Evolutionary conservation across 1,140 invertebrate species (phyloP), one percentile per base, ranked within the genome.

Genomic region (Bradynema listronoti): DNA sequence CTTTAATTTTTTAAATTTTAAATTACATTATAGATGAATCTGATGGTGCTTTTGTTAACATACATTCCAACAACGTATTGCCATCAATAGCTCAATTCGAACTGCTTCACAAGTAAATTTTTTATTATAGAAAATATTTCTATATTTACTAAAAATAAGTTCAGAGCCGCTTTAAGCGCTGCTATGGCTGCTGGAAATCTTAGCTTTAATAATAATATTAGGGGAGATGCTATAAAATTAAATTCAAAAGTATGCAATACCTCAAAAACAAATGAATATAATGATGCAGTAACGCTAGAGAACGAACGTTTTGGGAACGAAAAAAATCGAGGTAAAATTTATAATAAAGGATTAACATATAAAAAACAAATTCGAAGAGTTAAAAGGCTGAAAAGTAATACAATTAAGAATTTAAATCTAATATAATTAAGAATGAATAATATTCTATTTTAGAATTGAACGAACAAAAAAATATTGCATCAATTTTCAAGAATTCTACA

Each of bases 401-500:
- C n/a, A n/a, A n/a, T n/a, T n/a, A n/a, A n/a, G n/a, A n/a, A n/a
- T n/a, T n/a, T n/a, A n/a, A n/a, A n/a, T n/a, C n/a, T n/a, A n/a
- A n/a, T n/a, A n/a, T n/a, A n/a, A n/a, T n/a, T n/a, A n/a, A n/a
- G 27, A 25, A 24, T 3, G 16, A 4, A 2, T 3, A 4, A 50
- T n/a, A 4, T 24, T 27, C 16, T 4, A 50, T 4, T 50, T 50
- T 50, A 25, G 34, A 32, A 16, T 27, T 30, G 34, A 50, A 50
- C 16, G 47, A 4, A 25, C 6, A 56, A 24, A 53, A 58, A 56
- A 7, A 19, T 16, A 32, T 64, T 6, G 65, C 69, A 16, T 59
- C 46, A 19, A 33, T 66, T n/a, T 51, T 66, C n/a, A 64, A 66
- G 27, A 34, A 30, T 11, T 54, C 63, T 22, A 25, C 58, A 1